Percentiles rank a stretch among this genome's conserved stretches.
These are phyloP conservation scores for Mesoligia furuncula DNA, from an alignment of 2,888 invertebrate species.

Conservation along the genomic window DNA sequence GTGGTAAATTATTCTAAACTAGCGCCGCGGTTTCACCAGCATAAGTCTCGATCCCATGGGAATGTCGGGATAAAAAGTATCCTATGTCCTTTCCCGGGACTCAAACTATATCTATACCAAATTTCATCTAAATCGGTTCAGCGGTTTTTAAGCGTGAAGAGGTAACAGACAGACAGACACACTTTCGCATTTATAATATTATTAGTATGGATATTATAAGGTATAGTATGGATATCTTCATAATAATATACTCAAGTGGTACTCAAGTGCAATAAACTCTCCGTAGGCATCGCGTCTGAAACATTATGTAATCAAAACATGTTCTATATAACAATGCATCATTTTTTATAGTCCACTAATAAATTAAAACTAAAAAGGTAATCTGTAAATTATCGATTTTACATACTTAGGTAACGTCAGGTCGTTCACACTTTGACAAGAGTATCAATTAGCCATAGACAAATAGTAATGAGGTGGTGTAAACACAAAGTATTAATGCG, in stretches of 20 bases:
- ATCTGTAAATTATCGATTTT: constrained; percentile 68
- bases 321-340: constrained; percentile 71
- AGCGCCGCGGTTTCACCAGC: too few relatives aligned
- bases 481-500: constrained; percentile 41
- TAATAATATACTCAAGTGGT: neutral
- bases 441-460: constrained; percentile 58
- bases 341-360: constrained; percentile 74
- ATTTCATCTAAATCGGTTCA: too few relatives aligned
- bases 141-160: too few relatives aligned
- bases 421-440: constrained; percentile 65
- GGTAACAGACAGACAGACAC: too few relatives aligned
- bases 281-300: constrained; percentile 44
- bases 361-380: constrained; percentile 77
- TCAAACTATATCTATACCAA: too few relatives aligned
- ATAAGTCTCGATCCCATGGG: too few relatives aligned
- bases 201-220: too few relatives aligned
- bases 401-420: constrained; percentile 48
- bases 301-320: constrained; percentile 72
- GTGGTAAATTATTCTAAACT: neutral
- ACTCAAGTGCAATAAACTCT: constrained; percentile 69
- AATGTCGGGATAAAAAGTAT: too few relatives aligned
- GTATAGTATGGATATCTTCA: neutral
- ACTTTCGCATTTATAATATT: too few relatives aligned
- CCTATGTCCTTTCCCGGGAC: too few relatives aligned
- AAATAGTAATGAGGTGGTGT: constrained; percentile 54